Evolutionary conservation across 2,888 invertebrate species (phyloP), one percentile per base, ranked within the genome.

Genomic region (Hedychridium roseum): DNA sequence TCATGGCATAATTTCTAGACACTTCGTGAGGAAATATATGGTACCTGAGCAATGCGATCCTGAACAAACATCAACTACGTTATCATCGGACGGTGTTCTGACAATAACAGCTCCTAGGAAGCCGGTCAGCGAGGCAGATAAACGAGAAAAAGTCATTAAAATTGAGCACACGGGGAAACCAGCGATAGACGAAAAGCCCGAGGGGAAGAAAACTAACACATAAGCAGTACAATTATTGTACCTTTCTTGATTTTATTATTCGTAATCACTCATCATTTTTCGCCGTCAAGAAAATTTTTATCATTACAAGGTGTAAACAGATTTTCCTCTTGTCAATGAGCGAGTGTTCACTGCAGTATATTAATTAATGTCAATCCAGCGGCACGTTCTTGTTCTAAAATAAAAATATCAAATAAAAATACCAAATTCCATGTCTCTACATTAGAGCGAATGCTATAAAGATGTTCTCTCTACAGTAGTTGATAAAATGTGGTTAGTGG

Each of bases 61-160:
- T 11, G 85, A 87, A 17, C 85, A 86, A 56, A 85, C 93, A 1
- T 17, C 57, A 0, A 68, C 64, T 21, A 50, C 88, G 0, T 79
- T 94, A 16, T 92, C 92, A 0, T 88, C 90, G 0, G 92, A 93
- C 73, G 94, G 93, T 2, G 85, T 94, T 23, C 79, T 92, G 39
- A 91, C 91, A 0, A 86, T 92, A 28, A 86, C 85, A 1, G 89
- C 90, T 0, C 90, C 90, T 0, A 87, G 87, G 70, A 84, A 82
- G 50, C 74, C 67, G 6, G 73, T 55, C 26, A 15, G 50, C 3
- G 18, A 49, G 2, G 40, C 50, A 20, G 42, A 54, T 1, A 73
- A 73, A 3, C 43, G 48, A 15, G 70, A 66, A 39, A 62, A 38
- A 38, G n/a, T 11, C 0, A 57, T 72, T 3, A 58, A 62, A 28